phyloP scores from a whole-genome alignment of 2,797 vertebrate species.

The Basileuterus tristriatus region DNA sequence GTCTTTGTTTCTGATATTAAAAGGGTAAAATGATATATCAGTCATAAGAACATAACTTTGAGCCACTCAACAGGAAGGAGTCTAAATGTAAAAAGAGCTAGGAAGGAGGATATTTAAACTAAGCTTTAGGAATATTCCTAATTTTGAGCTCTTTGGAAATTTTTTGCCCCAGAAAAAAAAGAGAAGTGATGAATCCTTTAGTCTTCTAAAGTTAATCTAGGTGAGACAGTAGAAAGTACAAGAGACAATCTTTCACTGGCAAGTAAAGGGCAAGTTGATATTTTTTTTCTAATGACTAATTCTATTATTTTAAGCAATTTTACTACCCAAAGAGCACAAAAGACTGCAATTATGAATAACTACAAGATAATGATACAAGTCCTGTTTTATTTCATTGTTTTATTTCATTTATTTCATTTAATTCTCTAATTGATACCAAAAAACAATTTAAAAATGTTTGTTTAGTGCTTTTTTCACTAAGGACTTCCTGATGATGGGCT shows the following conservation, averaged over 20 bases:
- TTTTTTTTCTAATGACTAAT: slow-evolving; percentile 28
- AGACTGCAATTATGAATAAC: background rate
- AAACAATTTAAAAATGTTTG: background rate
- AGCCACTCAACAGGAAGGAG: background rate
- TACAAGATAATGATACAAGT: background rate
- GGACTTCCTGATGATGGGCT: background rate
- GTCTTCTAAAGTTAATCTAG: slow-evolving; percentile 1
- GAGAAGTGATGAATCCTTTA: background rate
- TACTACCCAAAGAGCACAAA: background rate
- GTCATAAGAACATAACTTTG: background rate
- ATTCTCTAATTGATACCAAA: background rate
- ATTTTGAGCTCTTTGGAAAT: background rate
- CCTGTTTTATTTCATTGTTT: background rate
- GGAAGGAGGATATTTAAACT: background rate
- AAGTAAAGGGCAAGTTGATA: background rate
- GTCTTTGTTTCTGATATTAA: background rate
- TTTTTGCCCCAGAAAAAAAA: background rate
- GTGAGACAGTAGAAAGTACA: background rate
- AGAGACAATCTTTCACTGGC: slow-evolving; percentile 22
- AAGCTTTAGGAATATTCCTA: background rate
- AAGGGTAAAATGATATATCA: background rate
- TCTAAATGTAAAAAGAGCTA: background rate
- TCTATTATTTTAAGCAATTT: slow-evolving; percentile 26
- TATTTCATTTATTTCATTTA: background rate
- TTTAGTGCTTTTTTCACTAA: slow-evolving; percentile 23